These are phyloP conservation scores for Xenopus borealis DNA, from an alignment of 2,113 vertebrate species.

Conservation along the genomic window DNA sequence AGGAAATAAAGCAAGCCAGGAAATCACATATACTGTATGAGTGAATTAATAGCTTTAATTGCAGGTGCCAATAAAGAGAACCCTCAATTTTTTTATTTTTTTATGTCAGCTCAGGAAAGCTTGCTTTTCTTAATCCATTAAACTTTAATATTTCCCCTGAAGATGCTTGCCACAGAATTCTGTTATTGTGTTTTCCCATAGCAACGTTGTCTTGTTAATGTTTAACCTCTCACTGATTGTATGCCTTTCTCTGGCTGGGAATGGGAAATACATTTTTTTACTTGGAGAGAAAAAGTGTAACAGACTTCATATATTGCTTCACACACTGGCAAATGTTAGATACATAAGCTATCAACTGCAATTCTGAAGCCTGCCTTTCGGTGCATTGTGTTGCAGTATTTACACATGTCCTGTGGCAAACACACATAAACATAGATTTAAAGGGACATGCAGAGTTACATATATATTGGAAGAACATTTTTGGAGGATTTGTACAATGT, in stretches of 20 bases:
- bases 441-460: too few relatives aligned
- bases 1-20: constrained; percentile 37
- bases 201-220: constrained; percentile 24
- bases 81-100: constrained; percentile 48
- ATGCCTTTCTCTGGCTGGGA: background rate
- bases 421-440: too few relatives aligned
- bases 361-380: too few relatives aligned
- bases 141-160: constrained; percentile 52
- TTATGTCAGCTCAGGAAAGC: constrained; percentile 48
- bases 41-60: constrained; percentile 52
- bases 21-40: constrained; percentile 48
- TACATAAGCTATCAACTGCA: too few relatives aligned
- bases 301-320: too few relatives aligned
- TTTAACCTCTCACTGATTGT: background rate
- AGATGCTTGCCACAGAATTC: constrained; percentile 31
- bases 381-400: too few relatives aligned
- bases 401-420: too few relatives aligned
- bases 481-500: too few relatives aligned
- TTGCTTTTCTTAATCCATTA: constrained; percentile 49
- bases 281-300: too few relatives aligned
- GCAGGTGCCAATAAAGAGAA: constrained; percentile 48
- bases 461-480: too few relatives aligned
- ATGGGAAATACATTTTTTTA: too few relatives aligned
- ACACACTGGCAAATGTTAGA: too few relatives aligned
- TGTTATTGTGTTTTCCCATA: constrained; percentile 22